Evolutionary conservation across 2,888 invertebrate species (phyloP), one percentile per base, ranked within the genome.

Genomic region (Philopedon plagiatum): DNA sequence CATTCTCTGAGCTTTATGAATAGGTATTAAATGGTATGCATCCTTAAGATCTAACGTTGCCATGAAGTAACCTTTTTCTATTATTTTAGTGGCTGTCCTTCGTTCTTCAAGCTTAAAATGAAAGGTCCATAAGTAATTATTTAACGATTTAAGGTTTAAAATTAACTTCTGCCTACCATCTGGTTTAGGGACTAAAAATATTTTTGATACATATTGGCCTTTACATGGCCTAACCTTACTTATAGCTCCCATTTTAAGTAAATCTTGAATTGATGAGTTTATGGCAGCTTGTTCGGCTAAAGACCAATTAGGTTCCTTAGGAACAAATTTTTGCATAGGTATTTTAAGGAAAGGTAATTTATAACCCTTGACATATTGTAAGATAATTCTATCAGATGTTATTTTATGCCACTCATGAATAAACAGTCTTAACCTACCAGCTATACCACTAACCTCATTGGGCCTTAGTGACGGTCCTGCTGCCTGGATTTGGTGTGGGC

Each of bases 71-170:
- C 71, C 32, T 58, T 39, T 5, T 11, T 13, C 5, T 7, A 60
- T 1, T 5, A 60, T 49, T 4, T 34, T 46, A 9, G 46, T 11
- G 0, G 65, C 78, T 1, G 76, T 57, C 15, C 68, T 67, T 0
- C 76, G 63, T 34, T 77, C 75, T n/a, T 77, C 75, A 29, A 78
- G 23, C 23, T 78, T 78, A 61, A 78, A 78, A 51, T 77, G 73
- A 13, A 2, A 39, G 1, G 65, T 63, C 2, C 26, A 39, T 2
- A 71, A 44, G 44, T 58, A 75, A 0, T 49, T 46, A 64, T 74
- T 74, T 11, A 76, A 58, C 0, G 67, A 51, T 71, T 79, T 79
- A 7, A 78, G 41, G 46, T 78, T 76, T 0, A 71, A 37, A 61
- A 60, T 57, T 19, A 61, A 23, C 21, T 69, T 46, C 5, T 34